A percentile compares a stretch with the other conserved stretches of the same genome.
Evolutionary conservation across 2,888 invertebrate genomes (phyloP).

Genomic region (Merodon equestris): DNA sequence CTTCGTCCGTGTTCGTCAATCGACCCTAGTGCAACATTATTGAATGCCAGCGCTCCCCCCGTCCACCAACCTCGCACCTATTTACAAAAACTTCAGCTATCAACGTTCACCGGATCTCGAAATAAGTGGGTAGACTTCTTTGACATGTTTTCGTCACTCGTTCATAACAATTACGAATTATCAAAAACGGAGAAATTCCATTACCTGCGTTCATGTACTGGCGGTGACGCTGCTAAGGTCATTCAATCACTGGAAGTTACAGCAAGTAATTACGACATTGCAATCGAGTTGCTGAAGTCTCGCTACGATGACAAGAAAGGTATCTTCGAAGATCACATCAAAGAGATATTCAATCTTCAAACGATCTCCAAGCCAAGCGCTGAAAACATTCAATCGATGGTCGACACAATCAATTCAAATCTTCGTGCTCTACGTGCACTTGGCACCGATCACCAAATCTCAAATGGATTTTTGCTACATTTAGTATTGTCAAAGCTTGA

Average conservation of each 20-base stretch:
- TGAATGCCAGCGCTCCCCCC: neutral
- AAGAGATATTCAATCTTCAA: neutral
- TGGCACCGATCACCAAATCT: neutral
- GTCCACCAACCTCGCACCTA: neutral
- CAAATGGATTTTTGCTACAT: slow-evolving; percentile 8
- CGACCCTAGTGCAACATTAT: neutral
- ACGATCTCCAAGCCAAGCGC: neutral
- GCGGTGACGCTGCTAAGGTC: neutral
- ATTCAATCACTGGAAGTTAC: neutral
- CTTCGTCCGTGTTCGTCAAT: neutral
- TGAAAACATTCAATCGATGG: neutral
- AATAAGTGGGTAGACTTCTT: neutral
- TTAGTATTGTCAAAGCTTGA: neutral
- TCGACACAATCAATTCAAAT: slow-evolving; percentile 1
- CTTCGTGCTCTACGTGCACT: neutral
- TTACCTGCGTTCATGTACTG: neutral
- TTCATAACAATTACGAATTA: neutral
- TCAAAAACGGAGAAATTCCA: neutral
- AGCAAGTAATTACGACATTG: neutral
- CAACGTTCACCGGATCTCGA: neutral
- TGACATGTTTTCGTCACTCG: neutral
- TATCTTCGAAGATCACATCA: neutral
- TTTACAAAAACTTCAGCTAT: neutral
- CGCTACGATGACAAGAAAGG: neutral
- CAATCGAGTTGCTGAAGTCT: slow-evolving; percentile 2